Percentiles rank a stretch among this genome's conserved stretches.
These are phyloP conservation scores for Cariama cristata DNA, from an alignment of 2,113 vertebrate genomes.

Conservation along the genomic window DNA sequence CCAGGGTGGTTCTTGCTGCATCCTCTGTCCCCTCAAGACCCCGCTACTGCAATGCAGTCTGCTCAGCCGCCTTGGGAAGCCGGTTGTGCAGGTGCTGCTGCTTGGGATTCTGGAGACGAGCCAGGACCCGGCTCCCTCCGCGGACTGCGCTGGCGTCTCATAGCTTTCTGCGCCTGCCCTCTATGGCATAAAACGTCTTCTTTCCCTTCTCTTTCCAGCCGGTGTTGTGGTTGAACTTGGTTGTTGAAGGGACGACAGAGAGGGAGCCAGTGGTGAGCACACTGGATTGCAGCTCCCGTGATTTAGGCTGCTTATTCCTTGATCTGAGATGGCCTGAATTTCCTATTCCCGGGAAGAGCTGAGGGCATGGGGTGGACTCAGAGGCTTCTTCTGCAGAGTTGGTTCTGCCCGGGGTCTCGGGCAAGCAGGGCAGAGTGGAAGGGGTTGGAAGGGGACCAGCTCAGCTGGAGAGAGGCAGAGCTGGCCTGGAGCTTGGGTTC, in stretches of 20 bases:
- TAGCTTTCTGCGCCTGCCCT: neutral
- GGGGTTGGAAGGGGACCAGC: neutral
- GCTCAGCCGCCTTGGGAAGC: neutral
- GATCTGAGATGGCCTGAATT: neutral
- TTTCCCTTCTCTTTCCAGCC: neutral
- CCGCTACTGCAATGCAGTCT: neutral
- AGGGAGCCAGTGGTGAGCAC: neutral
- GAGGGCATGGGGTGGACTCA: neutral
- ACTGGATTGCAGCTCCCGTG: neutral
- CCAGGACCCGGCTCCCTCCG: neutral
- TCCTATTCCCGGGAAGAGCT: neutral
- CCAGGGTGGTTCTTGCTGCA: neutral
- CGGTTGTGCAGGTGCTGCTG: neutral
- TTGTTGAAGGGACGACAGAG: neutral
- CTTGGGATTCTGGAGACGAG: conserved; percentile 16
- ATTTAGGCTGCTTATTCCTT: neutral
- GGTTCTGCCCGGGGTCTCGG: neutral
- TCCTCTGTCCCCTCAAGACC: neutral
- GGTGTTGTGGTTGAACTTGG: neutral
- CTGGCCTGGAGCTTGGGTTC: neutral
- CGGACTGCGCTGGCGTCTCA: fast-evolving
- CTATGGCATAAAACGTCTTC: neutral
- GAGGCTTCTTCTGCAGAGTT: neutral
- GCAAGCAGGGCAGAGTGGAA: neutral
- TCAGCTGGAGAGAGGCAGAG: neutral